A percentile compares a stretch with the other conserved stretches of the same genome.
Conservation (phyloP, 2,888 invertebrate genomes). For the Gisinianus flammeolus region DNA sequence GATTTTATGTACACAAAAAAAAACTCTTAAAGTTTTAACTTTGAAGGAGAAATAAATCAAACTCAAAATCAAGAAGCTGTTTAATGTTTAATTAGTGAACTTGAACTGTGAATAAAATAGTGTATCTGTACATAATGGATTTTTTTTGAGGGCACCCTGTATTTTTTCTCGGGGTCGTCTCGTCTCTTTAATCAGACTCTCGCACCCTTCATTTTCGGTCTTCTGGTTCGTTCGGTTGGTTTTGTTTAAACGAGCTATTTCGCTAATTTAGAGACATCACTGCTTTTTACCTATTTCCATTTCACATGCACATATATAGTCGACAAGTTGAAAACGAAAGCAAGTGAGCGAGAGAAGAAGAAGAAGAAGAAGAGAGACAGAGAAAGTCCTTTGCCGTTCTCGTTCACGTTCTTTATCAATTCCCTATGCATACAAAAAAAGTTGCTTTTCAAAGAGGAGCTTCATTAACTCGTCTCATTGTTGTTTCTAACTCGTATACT, state of each 20-base stretch:
- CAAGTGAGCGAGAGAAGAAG: background rate
- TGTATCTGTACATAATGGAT: no score
- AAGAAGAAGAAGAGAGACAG: background rate
- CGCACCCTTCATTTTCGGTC: conserved; percentile 44
- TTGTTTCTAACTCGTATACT: conserved; percentile 13
- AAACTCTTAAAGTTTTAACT: no score
- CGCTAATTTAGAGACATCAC: conserved; percentile 48
- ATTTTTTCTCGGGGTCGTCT: conserved; percentile 11
- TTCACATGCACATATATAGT: background rate
- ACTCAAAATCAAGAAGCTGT: no score
- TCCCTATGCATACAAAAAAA: conserved; percentile 36
- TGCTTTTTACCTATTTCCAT: conserved; percentile 37
- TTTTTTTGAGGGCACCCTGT: background rate
- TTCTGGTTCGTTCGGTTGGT: conserved; percentile 38
- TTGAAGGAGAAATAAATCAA: no score
- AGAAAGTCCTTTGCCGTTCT: background rate
- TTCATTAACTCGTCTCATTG: conserved; percentile 38
- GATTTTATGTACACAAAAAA: no score
- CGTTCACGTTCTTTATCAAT: conserved; percentile 35
- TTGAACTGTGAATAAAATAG: no score
- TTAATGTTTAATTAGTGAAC: no score
- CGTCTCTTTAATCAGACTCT: conserved; percentile 47
- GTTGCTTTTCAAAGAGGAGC: conserved; percentile 29
- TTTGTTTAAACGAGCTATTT: conserved; percentile 49
- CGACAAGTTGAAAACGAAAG: no score